A percentile compares a stretch with the other conserved stretches of the same genome.
Evolutionary conservation across 2,113 vertebrate species (phyloP).

Genomic region (Pelodiscus sinensis): DNA sequence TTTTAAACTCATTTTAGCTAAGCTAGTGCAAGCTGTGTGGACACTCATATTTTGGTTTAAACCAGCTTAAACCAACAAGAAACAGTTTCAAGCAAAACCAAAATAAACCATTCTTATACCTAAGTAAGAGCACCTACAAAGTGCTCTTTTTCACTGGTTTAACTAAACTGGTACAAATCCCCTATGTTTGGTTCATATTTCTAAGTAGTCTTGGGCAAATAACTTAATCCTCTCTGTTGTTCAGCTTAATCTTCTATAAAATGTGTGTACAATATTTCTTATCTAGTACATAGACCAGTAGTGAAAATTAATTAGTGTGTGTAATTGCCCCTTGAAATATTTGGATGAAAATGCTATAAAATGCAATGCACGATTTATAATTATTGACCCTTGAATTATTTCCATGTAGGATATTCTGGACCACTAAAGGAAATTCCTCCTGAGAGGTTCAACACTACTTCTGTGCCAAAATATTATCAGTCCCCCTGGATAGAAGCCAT

Average conservation of each 20-base stretch:
- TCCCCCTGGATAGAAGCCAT: slow-evolving; percentile 96
- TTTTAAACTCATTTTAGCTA: neutral
- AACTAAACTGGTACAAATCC: neutral
- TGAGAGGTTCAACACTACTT: slow-evolving; percentile 93
- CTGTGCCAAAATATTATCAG: slow-evolving; percentile 92
- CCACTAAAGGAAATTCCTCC: slow-evolving; percentile 93
- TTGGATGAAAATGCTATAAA: neutral
- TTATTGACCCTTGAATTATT: neutral
- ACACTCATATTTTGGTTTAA: neutral
- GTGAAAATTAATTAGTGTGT: neutral
- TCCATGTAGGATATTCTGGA: slow-evolving; percentile 87
- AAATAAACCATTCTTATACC: neutral
- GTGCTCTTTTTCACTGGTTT: neutral
- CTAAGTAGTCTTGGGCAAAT: neutral
- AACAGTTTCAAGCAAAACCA: neutral
- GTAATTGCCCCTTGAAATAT: neutral
- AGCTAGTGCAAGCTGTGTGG: neutral
- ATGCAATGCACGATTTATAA: neutral
- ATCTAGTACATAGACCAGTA: neutral
- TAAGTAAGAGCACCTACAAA: neutral
- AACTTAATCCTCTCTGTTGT: neutral
- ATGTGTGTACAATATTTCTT: neutral
- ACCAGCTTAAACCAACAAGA: neutral
- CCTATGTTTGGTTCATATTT: neutral
- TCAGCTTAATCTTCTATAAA: neutral